Evolutionary conservation across 2,797 vertebrate genomes (phyloP), one percentile per base, ranked within the genome.

Genomic region (Lemur catta): DNA sequence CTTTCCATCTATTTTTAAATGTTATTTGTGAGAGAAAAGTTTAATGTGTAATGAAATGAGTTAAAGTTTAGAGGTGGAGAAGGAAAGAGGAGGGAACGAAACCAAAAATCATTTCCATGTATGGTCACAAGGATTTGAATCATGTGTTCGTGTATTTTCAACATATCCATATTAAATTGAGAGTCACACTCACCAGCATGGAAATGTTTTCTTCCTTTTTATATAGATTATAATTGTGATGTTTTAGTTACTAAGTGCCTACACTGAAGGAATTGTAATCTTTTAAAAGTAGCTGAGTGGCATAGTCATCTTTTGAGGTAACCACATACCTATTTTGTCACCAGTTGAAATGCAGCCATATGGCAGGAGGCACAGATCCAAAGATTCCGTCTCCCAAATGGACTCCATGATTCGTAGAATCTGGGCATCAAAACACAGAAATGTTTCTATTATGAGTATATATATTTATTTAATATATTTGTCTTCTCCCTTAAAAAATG

Each of bases 271-370:
- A 72, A 80, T 67, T 72, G 78, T 18, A 33, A 78, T 67, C 59
- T 57, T 94, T 87, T 43, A 59, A 50, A 85, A 50, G 2, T 4
- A 95, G 24, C 41, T 57, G n/a, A 96, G 55, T 10, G 26, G 26
- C 69, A 18, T 26, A 67, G 26, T 89, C 26, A 78, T 69, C 59
- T 90, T 61, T 38, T 6, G 57, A 80, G 52, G 35, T 15, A 71
- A 84, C 65, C 97, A 71, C 91, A 41, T 98, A 99, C 99, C 99
- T 98, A 99, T 99, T 98, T 99, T 99, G 98, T 99, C 99, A 88
- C 99, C 99, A 18, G 99, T 99, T 97, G 99, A 99, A 98, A 99
- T 99, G 97, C 99, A 99, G 67, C 99, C 99, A 71, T 99, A 99
- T 0, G 99, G 99, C 84, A 99, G 92, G 93, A 99, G 98, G 84